Conservation (phyloP, 2,797 vertebrate species). For the Amniataba percoides region DNA sequence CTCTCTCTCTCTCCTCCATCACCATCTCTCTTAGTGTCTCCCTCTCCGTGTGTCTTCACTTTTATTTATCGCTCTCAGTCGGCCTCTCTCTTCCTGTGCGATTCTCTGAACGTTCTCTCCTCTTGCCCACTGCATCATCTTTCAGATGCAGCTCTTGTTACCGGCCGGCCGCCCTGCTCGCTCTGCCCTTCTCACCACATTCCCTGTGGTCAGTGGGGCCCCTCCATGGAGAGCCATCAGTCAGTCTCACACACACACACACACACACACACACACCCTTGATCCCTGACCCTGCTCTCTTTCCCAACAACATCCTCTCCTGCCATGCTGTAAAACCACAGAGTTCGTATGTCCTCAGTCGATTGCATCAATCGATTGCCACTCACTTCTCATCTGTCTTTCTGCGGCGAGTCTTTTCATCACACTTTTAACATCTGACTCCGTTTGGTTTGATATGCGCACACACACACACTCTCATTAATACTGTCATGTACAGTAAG, state of each 20-base stretch:
- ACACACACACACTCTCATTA: neutral
- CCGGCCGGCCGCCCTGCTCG: conserved; percentile 21
- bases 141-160: conserved; percentile 41
- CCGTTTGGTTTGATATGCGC: neutral
- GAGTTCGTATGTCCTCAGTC: conserved; percentile 6
- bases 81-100: neutral
- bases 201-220: conserved; percentile 9
- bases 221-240: conserved; percentile 10
- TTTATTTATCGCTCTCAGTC: conserved; percentile 22
- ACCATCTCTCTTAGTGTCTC: neutral
- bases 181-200: conserved; percentile 21
- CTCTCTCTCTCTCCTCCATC: neutral
- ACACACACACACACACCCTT: conserved; percentile 22
- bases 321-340: conserved; percentile 20
- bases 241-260: conserved; percentile 20
- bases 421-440: neutral
- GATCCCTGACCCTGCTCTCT: conserved; percentile 36
- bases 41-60: neutral
- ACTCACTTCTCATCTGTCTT: conserved; percentile 23
- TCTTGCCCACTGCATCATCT: conserved; percentile 18
- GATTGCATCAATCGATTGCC: neutral
- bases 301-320: conserved; percentile 15
- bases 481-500: too few relatives aligned
- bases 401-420: neutral
- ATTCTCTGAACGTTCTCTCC: conserved; percentile 11